Conservation (phyloP, 2,113 vertebrate genomes). For the Arizona elegans region DNA sequence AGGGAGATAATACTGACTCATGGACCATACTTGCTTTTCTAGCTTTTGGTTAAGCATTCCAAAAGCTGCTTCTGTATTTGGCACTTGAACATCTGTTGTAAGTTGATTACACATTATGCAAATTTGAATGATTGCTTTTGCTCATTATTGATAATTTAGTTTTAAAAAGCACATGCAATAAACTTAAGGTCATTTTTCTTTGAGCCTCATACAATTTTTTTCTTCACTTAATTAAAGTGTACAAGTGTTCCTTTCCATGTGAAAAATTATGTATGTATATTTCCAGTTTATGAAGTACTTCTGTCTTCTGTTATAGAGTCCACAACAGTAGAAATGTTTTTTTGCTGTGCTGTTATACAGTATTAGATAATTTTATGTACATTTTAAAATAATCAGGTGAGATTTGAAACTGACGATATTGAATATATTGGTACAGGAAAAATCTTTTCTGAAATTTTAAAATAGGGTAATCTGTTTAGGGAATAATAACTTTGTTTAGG, state of each 20-base stretch:
- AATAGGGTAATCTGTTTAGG: neutral
- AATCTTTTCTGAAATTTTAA: neutral
- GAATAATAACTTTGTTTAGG: neutral
- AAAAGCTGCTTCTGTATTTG: neutral
- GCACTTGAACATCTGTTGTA: neutral
- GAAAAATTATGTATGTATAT: slow-evolving; percentile 47
- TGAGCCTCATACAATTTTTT: neutral
- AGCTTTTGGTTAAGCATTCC: neutral
- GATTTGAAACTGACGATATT: neutral
- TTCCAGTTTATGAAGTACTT: slow-evolving; percentile 19
- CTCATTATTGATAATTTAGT: slow-evolving; percentile 37
- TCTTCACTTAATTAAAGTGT: neutral
- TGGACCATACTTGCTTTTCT: neutral
- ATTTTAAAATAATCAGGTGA: slow-evolving; percentile 15
- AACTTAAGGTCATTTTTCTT: neutral
- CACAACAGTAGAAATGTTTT: slow-evolving; percentile 30
- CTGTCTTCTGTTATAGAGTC: slow-evolving; percentile 14
- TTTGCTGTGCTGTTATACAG: slow-evolving; percentile 27
- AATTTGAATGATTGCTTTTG: slow-evolving; percentile 36
- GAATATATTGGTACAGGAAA: neutral
- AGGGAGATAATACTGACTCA: neutral
- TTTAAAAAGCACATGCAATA: slow-evolving; percentile 2
- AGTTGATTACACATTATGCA: neutral
- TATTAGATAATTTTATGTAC: slow-evolving; percentile 53
- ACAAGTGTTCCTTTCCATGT: slow-evolving; percentile 39